Base-by-base conservation (phyloP, 1,140 invertebrate species). In the Macrosteles quadrilineatus region DNA sequence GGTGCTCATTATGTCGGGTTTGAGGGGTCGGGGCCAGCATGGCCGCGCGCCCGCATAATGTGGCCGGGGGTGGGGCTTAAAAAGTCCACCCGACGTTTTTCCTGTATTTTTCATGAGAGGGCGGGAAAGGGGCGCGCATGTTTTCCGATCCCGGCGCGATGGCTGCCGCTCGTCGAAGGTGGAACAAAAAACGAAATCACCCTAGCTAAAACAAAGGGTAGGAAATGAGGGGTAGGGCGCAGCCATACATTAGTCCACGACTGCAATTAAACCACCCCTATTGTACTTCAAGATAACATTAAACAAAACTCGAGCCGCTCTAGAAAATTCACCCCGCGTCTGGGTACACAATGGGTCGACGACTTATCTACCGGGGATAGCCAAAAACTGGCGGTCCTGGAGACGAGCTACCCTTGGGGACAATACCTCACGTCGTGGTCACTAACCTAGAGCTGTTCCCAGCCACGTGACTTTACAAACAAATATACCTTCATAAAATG, bases 211-310 rank as follows among this genome's bases (percentile, higher is more conserved):
- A 66, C 63, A 66, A 66, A 66, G 63, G 63, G 63, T 66, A 66
- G 63, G 63, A 66, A 66, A 66, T 66, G 63, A 66, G 63, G 40
- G 40, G 62, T 27, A 19, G 27, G 40, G 63, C 19, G 32, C 53
- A 29, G 32, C 63, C 63, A 66, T 66, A 66, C 63, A 66, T 66
- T 66, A 66, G 30, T 40, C 63, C n/a, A 25, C 23, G 40, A 57
- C 21, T 27, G 63, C 63, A 66, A 66, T 66, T 66, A 66, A 66
- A 45, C n/a, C 63, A 21, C 40, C 23, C 36, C 63, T 45, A 66
- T 66, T 66, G 63, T 66, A 45, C 32, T 59, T 23, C 63, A 66
- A 66, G 63, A 66, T 66, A 66, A 66, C 63, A 66, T 66, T 66
- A 66, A 19, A 59, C 55, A 59, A 23, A 25, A 66, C 63, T 43